Percentiles rank a stretch among this genome's conserved stretches.
Conservation (phyloP, 2,888 invertebrate genomes). For the Nipponacmea schrenckii region DNA sequence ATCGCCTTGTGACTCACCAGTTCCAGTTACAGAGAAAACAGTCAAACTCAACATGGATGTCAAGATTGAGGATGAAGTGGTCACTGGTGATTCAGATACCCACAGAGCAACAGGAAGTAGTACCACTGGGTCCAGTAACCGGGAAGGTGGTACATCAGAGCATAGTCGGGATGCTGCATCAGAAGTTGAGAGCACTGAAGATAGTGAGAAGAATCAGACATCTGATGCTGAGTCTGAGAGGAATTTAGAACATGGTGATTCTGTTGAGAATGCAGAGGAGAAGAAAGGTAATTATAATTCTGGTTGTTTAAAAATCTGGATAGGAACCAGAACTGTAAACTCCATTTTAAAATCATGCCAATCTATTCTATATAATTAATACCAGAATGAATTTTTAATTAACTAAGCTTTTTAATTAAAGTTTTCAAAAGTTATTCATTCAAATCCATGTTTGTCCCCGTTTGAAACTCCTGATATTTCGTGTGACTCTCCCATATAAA, state of each 20-base stretch:
- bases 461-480: too few species aligned
- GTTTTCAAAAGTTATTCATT: too few species aligned
- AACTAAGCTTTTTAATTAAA: too few species aligned
- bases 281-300: conserved; percentile 33
- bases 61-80: conserved; percentile 6
- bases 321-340: too few species aligned
- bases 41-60: conserved; percentile 6
- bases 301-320: conserved; percentile 10
- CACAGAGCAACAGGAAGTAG: conserved; percentile 37
- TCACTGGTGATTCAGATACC: not conserved
- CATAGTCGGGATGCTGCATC: conserved; percentile 52
- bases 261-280: conserved; percentile 39
- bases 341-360: too few species aligned
- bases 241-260: conserved; percentile 35
- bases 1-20: not conserved
- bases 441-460: too few species aligned
- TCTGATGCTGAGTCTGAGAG: conserved; percentile 38
- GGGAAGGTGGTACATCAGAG: conserved; percentile 51
- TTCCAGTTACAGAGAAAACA: not conserved
- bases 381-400: too few species aligned
- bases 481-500: too few species aligned
- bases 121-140: conserved; percentile 47
- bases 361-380: too few species aligned
- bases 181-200: conserved; percentile 39
- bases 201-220: conserved; percentile 44